Evolutionary conservation across 2,888 invertebrate species (phyloP).

Genomic region (Microdon myrmicae): DNA sequence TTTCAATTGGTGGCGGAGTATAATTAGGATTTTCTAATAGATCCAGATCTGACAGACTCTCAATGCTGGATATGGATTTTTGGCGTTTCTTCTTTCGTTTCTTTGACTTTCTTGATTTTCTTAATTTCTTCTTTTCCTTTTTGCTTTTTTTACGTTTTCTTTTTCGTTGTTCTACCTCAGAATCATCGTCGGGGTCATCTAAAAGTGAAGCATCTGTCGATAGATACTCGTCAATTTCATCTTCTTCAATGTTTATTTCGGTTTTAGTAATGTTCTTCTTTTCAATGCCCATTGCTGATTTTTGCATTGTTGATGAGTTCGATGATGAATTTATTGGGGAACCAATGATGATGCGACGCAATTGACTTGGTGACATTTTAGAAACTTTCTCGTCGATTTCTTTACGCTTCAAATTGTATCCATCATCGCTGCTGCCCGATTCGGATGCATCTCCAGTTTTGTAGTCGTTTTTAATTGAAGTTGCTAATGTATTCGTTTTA

Average conservation of each 20-base stretch:
- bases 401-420: slow-evolving; percentile 57
- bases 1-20: slow-evolving; percentile 59
- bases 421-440: slow-evolving; percentile 56
- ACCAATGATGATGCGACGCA: slow-evolving; percentile 59
- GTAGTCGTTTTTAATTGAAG: slow-evolving; percentile 8
- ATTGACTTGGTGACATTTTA: slow-evolving; percentile 59
- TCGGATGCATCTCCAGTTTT: slow-evolving; percentile 24
- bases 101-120: slow-evolving; percentile 80
- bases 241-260: slow-evolving; percentile 21
- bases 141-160: slow-evolving; percentile 69
- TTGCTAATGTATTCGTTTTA: slow-evolving; percentile 66
- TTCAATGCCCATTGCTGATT: slow-evolving; percentile 28
- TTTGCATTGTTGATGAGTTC: slow-evolving; percentile 49
- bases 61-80: slow-evolving; percentile 76
- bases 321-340: slow-evolving; percentile 59
- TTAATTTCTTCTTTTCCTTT: slow-evolving; percentile 72
- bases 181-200: slow-evolving; percentile 54
- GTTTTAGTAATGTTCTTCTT: slow-evolving; percentile 24
- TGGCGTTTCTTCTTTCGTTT: slow-evolving; percentile 75
- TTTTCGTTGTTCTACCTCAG: slow-evolving; percentile 68
- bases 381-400: slow-evolving; percentile 57
- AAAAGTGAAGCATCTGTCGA: slow-evolving; percentile 44
- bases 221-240: slow-evolving; percentile 40
- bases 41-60: slow-evolving; percentile 70
- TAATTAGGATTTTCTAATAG: slow-evolving; percentile 58